Conservation (phyloP, 2,113 vertebrate species). For the Tylochromis polylepis region DNA sequence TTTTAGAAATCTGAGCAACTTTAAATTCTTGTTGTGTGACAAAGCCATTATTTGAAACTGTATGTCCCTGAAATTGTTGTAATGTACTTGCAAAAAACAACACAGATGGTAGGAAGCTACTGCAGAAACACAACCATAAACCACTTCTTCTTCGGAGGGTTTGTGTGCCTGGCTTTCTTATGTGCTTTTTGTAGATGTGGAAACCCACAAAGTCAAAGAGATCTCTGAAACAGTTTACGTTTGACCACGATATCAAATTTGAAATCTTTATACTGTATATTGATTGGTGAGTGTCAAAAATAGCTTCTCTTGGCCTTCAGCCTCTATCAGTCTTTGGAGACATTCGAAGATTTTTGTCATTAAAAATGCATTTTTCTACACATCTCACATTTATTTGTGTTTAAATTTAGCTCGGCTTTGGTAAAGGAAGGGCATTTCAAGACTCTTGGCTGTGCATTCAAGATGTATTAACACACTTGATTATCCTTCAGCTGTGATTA, state of each 20-base stretch:
- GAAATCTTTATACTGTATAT: background rate
- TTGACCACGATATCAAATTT: background rate
- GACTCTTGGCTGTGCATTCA: background rate
- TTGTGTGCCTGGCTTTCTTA: background rate
- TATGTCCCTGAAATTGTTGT: background rate
- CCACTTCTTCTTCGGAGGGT: background rate
- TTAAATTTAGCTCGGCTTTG: background rate
- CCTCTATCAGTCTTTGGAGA: background rate
- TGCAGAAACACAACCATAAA: background rate
- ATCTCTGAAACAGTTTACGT: background rate
- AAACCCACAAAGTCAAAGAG: background rate
- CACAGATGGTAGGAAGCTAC: background rate
- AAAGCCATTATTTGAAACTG: background rate
- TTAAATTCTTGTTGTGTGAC: background rate
- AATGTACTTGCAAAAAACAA: background rate
- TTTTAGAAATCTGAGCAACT: background rate
- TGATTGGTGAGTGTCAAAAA: background rate
- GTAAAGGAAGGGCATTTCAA: background rate
- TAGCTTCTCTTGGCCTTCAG: background rate
- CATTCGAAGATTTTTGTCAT: accelerated
- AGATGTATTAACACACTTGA: background rate
- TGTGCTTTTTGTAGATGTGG: background rate
- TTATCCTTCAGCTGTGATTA: background rate
- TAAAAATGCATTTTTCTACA: background rate
- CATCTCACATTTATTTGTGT: background rate